Evolutionary conservation across 1,140 invertebrate species (phyloP), one percentile per base, ranked within the genome.

Genomic region (Apis laboriosa): DNA sequence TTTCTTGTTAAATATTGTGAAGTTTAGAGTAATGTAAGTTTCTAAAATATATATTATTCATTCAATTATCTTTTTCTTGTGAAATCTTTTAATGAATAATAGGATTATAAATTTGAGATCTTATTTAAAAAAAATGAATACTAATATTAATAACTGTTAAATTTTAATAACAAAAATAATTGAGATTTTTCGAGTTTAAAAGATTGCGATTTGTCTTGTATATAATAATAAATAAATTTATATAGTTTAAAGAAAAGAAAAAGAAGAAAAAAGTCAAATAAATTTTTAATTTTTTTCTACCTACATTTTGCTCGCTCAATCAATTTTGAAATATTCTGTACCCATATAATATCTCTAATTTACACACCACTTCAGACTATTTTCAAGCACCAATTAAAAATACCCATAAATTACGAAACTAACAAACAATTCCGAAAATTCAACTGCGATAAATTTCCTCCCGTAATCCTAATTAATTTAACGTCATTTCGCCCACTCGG

Each of bases 391-490:
- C 67, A 51, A n/a, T n/a, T 68, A 43, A 70, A 70, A 70, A 24
- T 24, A 24, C 12, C 21, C 11, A 7, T 19, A 19, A 3, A 13
- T 49, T 11, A 9, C 12, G 12, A 9, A 43, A 55, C 12, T 9
- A 34, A 28, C 53, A 73, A 73, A 73, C 24, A 72, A 55, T 28
- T 9, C 24, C 13, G 17, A 73, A 70, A 70, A n/a, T 43, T 24
- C 49, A 8, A 15, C 2, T 1, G 1, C 49, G n/a, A 51, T 49
- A 70, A 70, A 53, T 70, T n/a, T 13, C 13, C 67, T 7, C 5
- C 34, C n/a, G 34, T n/a, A 74, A 43, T 74, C 72, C 17, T 24
- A n/a, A 74, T 74, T 43, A 74, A 73, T 43, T 73, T 24, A 51
- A 60, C 55, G 60, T 75, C 28, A 61, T 34, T 51, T 2, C n/a